Evolutionary conservation across 2,113 vertebrate species (phyloP), one percentile per base, ranked within the genome.

Genomic region (Ameiurus melas): DNA sequence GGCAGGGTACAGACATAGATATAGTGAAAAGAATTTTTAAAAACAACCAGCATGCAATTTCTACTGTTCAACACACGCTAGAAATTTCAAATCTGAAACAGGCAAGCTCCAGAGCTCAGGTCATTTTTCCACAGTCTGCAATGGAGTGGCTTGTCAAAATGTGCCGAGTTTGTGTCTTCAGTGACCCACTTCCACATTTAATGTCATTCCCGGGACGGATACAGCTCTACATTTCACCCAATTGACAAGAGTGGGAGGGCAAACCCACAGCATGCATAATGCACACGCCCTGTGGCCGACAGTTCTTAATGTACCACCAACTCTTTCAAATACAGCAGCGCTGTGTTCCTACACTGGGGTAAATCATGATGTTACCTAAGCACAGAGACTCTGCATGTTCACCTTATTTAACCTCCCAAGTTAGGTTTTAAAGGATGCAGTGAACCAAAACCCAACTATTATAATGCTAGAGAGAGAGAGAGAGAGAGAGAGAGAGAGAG

Each of bases 221-320:
- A 70, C 43, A 70, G 79, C 22, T 83, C 62, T 53, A 36, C 36
- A 86, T 80, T 84, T 88, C 81, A 64, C 53, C 71, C 71, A 60
- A 9, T 25, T 62, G 84, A 86, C 84, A 85, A 25, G 82, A 70
- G 71, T 36, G 30, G 16, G 25, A 36, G 87, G 47, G 85, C 4
- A 83, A 78, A 86, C 39, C 62, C 5, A 19, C 55, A 79, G 43
- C 80, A 86, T 88, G 87, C 55, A 87, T 86, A 88, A 90, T 88
- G 79, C 79, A 86, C 55, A 68, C 51, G 43, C 47, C 68, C 84
- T 64, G n/a, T 60, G 53, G 55, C 57, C 25, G 36, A 75, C 70
- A 51, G 47, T 53, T 83, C 86, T 83, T 79, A 53, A 33, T 82
- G 58, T 30, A 57, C 27, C 83, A 78, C 51, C 47, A 51, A 53